A percentile compares a stretch with the other conserved stretches of the same genome.
phyloP scores from a whole-genome alignment of 2,797 vertebrate genomes.

The Platyrinchus mystaceus region DNA sequence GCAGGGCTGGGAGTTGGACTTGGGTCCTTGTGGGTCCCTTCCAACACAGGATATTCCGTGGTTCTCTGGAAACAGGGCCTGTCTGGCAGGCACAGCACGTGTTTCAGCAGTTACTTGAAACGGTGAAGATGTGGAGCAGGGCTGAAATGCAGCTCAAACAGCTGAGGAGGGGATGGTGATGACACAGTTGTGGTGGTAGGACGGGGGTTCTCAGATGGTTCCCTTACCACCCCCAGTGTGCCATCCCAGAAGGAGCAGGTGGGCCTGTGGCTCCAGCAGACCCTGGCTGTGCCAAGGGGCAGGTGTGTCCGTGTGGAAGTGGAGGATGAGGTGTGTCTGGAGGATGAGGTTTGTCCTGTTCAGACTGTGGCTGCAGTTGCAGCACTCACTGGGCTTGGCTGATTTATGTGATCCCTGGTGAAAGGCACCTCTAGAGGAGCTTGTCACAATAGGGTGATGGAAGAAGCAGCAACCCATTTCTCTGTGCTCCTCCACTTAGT shows the following conservation, averaged over 20 bases:
- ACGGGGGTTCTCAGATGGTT: not conserved
- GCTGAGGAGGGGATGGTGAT: not conserved
- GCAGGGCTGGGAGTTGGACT: not conserved
- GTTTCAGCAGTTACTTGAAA: not conserved
- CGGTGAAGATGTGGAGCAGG: not conserved
- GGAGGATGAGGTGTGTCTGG: not conserved
- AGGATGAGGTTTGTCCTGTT: not conserved
- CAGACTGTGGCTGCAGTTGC: no score
- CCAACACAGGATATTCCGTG: not conserved
- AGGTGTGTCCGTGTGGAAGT: not conserved
- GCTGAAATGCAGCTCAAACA: not conserved
- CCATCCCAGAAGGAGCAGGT: not conserved
- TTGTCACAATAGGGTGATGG: not conserved
- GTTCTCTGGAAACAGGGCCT: not conserved
- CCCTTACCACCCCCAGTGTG: not conserved
- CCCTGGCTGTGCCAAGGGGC: not conserved
- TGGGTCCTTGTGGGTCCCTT: not conserved
- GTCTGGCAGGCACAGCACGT: not conserved
- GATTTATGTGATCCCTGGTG: no score
- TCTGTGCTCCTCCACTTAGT: not conserved
- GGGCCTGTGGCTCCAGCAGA: not conserved
- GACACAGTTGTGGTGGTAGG: accelerated
- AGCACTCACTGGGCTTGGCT: not conserved
- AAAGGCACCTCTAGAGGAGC: not conserved
- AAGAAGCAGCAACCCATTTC: not conserved